Evolutionary conservation across 2,888 invertebrate species (phyloP), one percentile per base, ranked within the genome.

Genomic region (Hyppa rectilinea): DNA sequence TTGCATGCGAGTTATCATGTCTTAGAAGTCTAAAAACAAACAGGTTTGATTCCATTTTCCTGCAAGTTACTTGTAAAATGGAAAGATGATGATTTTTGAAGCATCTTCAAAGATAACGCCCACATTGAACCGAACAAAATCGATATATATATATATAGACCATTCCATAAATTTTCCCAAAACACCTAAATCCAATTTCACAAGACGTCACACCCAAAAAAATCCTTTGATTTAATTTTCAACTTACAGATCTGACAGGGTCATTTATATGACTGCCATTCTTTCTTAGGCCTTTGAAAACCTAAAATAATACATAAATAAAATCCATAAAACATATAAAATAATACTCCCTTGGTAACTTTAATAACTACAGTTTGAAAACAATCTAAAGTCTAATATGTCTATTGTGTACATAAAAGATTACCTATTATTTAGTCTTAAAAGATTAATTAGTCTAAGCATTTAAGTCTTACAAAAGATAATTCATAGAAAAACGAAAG

Each of bases 221-320:
- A 49, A 34, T 36, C 58, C 23, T 61, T 43, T 49, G 14, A 58
- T 55, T 60, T 0, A 12, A 26, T n/a, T 38, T 20, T 45, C 55
- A 79, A 89, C 93, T 93, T 90, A 94, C 93, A 80, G 92, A 90
- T 83, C 84, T 88, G 1, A 91, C 88, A 3, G 92, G 90, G 49
- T 91, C 90, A 84, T 92, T 90, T 53, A 92, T 88, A 87, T 91
- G 90, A 63, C 88, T 88, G 67, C 91, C 90, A 79, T 90, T 91
- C 71, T 84, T 90, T 82, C 88, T 88, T 45, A 92, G 85, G 80
- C 87, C 85, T 78, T 86, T 83, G 59, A 91, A 69, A 45, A 91
- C 91, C 93, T 94, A 93, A 72, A 93, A 92, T 81, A 63, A 82
- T 36, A 80, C 73, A 73, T 67, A 76, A 9, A 36, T 55, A 49